A percentile compares a stretch with the other conserved stretches of the same genome.
Evolutionary conservation across 2,797 vertebrate genomes (phyloP).

Genomic region (Centroberyx gerrardi): DNA sequence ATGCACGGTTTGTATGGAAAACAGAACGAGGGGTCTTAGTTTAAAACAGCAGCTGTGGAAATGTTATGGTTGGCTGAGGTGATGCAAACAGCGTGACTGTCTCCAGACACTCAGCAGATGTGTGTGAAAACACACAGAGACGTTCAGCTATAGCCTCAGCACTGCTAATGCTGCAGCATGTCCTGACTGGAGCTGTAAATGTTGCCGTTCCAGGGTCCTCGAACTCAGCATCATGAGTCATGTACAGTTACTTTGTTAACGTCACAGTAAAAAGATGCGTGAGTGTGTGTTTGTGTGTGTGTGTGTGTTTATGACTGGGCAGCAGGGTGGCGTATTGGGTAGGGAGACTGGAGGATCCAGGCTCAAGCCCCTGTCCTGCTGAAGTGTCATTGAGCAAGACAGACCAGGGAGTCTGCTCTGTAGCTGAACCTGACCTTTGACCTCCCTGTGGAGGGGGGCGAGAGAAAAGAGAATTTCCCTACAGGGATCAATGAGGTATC

Average conservation of each 20-base stretch:
- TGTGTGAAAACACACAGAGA: conserved; percentile 21
- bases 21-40: conserved; percentile 37
- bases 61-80: conserved; percentile 64
- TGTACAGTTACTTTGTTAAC: conserved; percentile 12
- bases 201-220: conserved; percentile 44
- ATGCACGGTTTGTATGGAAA: conserved; percentile 36
- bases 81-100: conserved; percentile 55
- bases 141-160: conserved; percentile 28
- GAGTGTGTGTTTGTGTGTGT: background rate
- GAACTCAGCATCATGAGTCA: conserved; percentile 57
- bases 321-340: background rate
- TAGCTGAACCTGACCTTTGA: background rate
- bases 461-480: no score
- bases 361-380: conserved; percentile 13
- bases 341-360: background rate
- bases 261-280: conserved; percentile 22
- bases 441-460: no score
- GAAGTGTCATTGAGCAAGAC: background rate
- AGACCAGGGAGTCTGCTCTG: no score
- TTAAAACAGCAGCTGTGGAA: conserved; percentile 67
- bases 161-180: conserved; percentile 23
- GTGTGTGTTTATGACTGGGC: conserved; percentile 11
- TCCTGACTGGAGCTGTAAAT: conserved; percentile 41
- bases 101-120: conserved; percentile 61
- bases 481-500: no score